phyloP scores from a whole-genome alignment of 2,888 invertebrate genomes.

The Plemyria rubiginata region DNA sequence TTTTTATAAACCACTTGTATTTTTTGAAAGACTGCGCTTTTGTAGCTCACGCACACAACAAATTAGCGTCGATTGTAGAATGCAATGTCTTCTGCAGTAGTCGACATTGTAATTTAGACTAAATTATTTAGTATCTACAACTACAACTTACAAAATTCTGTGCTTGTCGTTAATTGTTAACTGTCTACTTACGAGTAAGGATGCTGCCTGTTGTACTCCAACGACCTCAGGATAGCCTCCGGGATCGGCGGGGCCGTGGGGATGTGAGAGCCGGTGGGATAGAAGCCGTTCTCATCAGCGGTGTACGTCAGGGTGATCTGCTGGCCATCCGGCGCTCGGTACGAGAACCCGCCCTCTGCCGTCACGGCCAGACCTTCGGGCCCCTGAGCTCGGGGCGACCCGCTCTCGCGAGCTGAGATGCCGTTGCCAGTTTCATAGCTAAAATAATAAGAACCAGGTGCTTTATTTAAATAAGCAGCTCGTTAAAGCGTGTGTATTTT shows the following conservation, averaged over 20 bases:
- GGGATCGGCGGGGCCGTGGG: constrained; percentile 85
- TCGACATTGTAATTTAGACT: too few species aligned
- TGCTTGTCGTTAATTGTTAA: too few species aligned
- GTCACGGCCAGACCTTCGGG: constrained; percentile 76
- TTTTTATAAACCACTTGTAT: too few species aligned
- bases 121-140: too few species aligned
- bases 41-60: too few species aligned
- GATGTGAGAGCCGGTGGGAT: constrained; percentile 83
- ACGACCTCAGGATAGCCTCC: constrained; percentile 78
- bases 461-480: neutral
- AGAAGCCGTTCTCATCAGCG: constrained; percentile 89
- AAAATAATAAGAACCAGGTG: constrained; percentile 25
- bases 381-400: constrained; percentile 79
- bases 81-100: neutral
- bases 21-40: too few species aligned
- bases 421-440: constrained; percentile 87
- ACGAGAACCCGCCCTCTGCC: constrained; percentile 87
- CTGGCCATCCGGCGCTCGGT: constrained; percentile 87
- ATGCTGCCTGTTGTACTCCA: constrained; percentile 68
- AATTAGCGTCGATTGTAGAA: too few species aligned
- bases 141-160: too few species aligned
- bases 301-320: constrained; percentile 86
- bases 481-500: neutral
- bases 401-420: constrained; percentile 83
- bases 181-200: constrained; percentile 67